Evolutionary conservation across 2,888 invertebrate species (phyloP), one percentile per base, ranked within the genome.

Genomic region (Marasmarcha lunaedactyla): DNA sequence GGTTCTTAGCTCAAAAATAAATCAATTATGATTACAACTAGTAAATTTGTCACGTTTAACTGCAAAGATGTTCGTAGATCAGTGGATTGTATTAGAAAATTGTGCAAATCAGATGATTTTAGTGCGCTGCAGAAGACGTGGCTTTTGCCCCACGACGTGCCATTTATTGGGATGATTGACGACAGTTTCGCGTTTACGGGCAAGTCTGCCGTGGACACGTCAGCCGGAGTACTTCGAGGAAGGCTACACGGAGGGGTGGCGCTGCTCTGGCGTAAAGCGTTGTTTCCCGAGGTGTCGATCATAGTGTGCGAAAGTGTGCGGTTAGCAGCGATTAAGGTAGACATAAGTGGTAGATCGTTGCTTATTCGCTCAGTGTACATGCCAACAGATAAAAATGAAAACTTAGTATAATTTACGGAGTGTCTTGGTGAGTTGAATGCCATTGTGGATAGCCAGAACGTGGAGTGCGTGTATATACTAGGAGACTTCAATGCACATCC

Each of bases 401-500:
- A 48, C 35, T 14, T 50, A 5, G 11, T 27, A 2, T 42, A 45
- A 14, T 46, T 42, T 34, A 44, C 42, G 2, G 38, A 46, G 10
- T 46, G 44, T 36, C 36, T 50, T 1, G 30, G 46, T 37, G 40
- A 45, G 25, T 37, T 47, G 7, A 38, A 25, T 33, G 41, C 49
- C 1, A 40, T 46, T 13, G 33, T 44, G 1, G 43, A 46, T 5
- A 27, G 9, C 26, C n/a, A 27, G 13, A 12, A 41, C 7, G 41
- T 47, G 1, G 45, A 47, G 12, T 15, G 33, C 0, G 44, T 46
- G 1, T 46, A 38, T 38, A 34, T 46, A 3, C 14, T 50, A 1
- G 48, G 48, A 1, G 47, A 47, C 30, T 46, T 43, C 14, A 50
- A 50, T 14, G 47, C 52, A 1, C 45, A 52, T 20, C 47, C 47